Percentiles rank a stretch among this genome's conserved stretches.
phyloP scores from a whole-genome alignment of 2,888 invertebrate genomes.

The Cephus nigrinus region DNA sequence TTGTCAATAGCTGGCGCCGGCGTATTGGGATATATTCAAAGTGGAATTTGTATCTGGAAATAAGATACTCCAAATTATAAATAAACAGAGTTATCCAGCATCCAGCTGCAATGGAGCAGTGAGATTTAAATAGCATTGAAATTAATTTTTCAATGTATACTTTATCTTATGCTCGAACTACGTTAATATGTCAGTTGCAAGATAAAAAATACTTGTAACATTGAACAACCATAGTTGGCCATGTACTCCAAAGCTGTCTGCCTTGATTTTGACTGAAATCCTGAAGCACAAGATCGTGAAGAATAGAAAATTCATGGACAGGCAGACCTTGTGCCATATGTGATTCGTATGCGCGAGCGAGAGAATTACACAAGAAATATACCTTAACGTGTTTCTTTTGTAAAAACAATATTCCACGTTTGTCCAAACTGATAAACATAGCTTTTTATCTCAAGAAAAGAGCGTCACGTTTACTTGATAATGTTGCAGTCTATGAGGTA shows the following conservation, averaged over 20 bases:
- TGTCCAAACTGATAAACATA: conserved; percentile 1
- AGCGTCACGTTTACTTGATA: not conserved
- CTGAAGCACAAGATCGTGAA: not conserved
- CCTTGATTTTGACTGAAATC: not conserved
- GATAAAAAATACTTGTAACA: not conserved
- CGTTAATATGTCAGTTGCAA: not conserved
- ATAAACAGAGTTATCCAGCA: not conserved
- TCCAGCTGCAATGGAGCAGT: not conserved
- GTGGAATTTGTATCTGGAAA: not conserved
- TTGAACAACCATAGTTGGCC: not conserved
- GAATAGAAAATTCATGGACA: not conserved
- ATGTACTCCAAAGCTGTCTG: not conserved
- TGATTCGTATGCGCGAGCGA: not conserved
- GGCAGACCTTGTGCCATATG: not conserved
- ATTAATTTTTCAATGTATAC: not conserved
- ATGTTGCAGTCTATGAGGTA: conserved; percentile 18
- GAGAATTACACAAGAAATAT: not conserved
- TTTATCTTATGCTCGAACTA: not conserved
- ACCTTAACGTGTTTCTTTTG: not conserved
- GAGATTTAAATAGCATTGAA: not conserved
- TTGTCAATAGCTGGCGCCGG: not conserved
- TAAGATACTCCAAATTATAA: not conserved
- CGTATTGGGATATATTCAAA: not conserved
- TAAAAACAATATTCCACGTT: not conserved
- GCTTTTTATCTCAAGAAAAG: not conserved